A percentile compares a stretch with the other conserved stretches of the same genome.
These are phyloP conservation scores for Melanocharis versteri DNA, from an alignment of 2,113 vertebrate genomes.

Conservation along the genomic window DNA sequence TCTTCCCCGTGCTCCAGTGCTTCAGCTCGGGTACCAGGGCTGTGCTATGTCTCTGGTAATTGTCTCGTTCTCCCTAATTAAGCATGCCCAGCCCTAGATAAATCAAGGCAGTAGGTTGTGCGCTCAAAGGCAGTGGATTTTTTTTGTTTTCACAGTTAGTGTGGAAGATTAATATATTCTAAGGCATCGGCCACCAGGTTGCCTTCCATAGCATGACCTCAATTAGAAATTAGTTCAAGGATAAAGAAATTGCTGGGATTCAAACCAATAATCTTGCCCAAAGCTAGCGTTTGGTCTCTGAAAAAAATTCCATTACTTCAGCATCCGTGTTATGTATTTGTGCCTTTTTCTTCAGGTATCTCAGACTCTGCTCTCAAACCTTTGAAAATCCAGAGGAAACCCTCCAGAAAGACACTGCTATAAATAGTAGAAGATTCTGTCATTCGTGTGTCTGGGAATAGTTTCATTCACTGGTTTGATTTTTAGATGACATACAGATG, in stretches of 20 bases:
- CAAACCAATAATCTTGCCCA: background rate
- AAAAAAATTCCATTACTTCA: background rate
- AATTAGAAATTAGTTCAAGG: slow-evolving; percentile 49
- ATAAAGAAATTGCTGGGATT: background rate
- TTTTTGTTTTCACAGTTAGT: background rate
- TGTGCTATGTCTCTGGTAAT: background rate
- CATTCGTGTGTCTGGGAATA: background rate
- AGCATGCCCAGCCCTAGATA: background rate
- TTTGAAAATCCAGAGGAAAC: background rate
- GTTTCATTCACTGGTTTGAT: background rate
- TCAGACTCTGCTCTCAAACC: background rate
- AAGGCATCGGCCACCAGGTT: background rate
- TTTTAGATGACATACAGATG: background rate
- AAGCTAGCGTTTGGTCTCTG: background rate
- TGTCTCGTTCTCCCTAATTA: background rate
- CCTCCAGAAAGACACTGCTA: background rate
- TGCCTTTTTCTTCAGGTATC: background rate
- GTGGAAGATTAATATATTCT: background rate
- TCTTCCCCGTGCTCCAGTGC: background rate
- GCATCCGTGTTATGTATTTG: background rate
- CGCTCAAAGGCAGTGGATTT: background rate
- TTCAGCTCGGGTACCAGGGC: background rate
- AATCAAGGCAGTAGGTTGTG: background rate
- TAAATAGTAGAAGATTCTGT: background rate
- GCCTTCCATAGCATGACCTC: background rate